Evolutionary conservation across 2,888 invertebrate genomes (phyloP), one percentile per base, ranked within the genome.

Genomic region (Cantharis lateralis): DNA sequence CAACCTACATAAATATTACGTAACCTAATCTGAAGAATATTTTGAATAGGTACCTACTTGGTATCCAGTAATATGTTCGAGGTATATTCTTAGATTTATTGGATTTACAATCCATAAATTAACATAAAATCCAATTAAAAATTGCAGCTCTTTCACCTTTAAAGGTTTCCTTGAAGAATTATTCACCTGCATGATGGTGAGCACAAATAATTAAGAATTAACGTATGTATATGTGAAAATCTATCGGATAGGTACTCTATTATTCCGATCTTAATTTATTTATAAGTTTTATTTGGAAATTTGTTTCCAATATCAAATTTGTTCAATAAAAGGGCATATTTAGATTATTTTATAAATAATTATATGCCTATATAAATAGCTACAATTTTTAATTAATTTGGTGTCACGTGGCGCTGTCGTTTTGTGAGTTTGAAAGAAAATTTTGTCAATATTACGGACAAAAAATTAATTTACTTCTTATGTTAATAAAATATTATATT

Each of bases 21-120:
- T 48, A 48, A 48, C 9, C 1, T 48, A n/a, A 48, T n/a, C 7
- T 5, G 48, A 48, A n/a, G 48, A n/a, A 48, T n/a, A 48, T 48
- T 48, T 48, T 48, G 48, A 48, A 9, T n/a, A n/a, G 48, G n/a
- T n/a, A n/a, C 9, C 24, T 24, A 24, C 7, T n/a, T 9, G n/a
- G n/a, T 48, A n/a, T 48, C 7, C 7, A n/a, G 10, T 48, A 48
- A 48, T n/a, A 9, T 48, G 48, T 48, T 66, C 64, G 64, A 66
- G 4, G 64, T 66, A 66, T 32, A 74, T 74, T 48, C 70, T 68
- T 62, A 80, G 79, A 81, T 81, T 80, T 81, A 81, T 81, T 75
- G 81, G 79, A 81, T 80, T 81, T 80, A 76, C 78, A 81, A 81
- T 82, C 80, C 75, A 81, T 80, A 82, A 82, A 82, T 82, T 82